Conservation (phyloP, 2,113 vertebrate species). For the Pleuronectes platessa region DNA sequence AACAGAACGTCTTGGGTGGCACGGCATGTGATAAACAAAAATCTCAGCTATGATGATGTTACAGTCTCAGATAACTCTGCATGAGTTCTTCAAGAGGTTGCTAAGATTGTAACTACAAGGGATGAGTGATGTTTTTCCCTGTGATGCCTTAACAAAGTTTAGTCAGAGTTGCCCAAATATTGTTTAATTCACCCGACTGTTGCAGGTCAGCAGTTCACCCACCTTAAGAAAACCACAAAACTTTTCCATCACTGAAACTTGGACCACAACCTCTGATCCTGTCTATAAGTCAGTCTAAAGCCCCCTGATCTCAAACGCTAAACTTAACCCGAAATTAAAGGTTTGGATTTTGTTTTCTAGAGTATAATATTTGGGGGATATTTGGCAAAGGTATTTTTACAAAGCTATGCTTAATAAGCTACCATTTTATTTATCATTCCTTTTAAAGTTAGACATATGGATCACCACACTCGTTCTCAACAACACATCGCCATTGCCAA, state of each 20-base stretch:
- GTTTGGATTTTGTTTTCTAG: slow-evolving; percentile 25
- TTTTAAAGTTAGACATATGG: too few relatives aligned
- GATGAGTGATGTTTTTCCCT: slow-evolving; percentile 12
- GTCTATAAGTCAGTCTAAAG: slow-evolving; percentile 24
- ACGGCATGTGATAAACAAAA: slow-evolving; percentile 63
- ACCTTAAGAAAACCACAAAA: slow-evolving; percentile 56
- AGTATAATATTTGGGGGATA: slow-evolving; percentile 6
- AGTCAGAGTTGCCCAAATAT: slow-evolving; percentile 47
- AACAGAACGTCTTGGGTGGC: slow-evolving; percentile 71
- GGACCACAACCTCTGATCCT: slow-evolving; percentile 10
- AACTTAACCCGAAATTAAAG: slow-evolving; percentile 16
- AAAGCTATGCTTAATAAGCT: too few relatives aligned
- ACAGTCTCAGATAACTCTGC: slow-evolving; percentile 57
- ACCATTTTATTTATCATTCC: too few relatives aligned
- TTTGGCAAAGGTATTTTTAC: not conserved
- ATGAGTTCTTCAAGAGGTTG: slow-evolving; percentile 17
- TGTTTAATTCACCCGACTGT: slow-evolving; percentile 42
- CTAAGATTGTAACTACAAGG: slow-evolving; percentile 2
- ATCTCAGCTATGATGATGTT: slow-evolving; percentile 48
- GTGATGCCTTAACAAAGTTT: slow-evolving; percentile 46
- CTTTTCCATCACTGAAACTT: slow-evolving; percentile 22
- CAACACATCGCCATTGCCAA: too few relatives aligned
- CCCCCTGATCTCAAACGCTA: slow-evolving; percentile 8
- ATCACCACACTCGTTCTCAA: too few relatives aligned
- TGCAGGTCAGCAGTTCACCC: slow-evolving; percentile 53